phyloP scores from a whole-genome alignment of 2,888 invertebrate species.

The Rhynchonema sp. region DNA sequence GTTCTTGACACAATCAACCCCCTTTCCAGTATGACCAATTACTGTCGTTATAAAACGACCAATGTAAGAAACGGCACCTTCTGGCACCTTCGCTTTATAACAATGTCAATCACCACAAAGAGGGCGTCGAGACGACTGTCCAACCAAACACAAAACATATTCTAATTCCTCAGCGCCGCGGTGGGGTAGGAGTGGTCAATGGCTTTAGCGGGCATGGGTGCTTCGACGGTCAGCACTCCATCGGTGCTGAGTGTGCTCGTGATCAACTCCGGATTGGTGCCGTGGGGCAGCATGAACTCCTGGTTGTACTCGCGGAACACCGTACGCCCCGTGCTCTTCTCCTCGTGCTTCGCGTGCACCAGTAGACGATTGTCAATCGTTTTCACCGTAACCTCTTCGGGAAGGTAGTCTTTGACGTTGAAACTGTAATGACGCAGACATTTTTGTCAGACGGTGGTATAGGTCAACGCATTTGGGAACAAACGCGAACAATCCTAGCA shows the following conservation, averaged over 20 bases:
- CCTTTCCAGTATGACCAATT: no score
- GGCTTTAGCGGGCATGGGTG: background rate
- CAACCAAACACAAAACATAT: no score
- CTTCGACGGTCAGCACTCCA: conserved; percentile 86
- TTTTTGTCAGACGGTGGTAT: background rate
- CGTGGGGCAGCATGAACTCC: conserved; percentile 85
- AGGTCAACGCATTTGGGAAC: background rate
- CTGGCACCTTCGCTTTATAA: no score
- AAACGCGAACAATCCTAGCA: background rate
- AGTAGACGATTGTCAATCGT: conserved; percentile 84
- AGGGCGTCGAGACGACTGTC: no score
- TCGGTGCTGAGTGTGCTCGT: conserved; percentile 86
- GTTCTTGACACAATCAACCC: no score
- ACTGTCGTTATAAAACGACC: no score
- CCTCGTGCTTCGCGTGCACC: conserved; percentile 83
- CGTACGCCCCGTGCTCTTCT: conserved; percentile 83
- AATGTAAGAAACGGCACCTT: no score
- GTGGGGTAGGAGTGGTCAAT: background rate
- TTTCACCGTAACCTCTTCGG: conserved; percentile 79
- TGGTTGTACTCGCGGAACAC: conserved; percentile 79
- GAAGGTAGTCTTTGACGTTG: conserved; percentile 85
- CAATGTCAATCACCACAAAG: no score
- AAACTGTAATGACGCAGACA: conserved; percentile 44
- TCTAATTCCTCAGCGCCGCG: background rate
- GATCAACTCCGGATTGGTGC: conserved; percentile 85